Conservation (phyloP, 2,888 invertebrate genomes). For the Apamea anceps region DNA sequence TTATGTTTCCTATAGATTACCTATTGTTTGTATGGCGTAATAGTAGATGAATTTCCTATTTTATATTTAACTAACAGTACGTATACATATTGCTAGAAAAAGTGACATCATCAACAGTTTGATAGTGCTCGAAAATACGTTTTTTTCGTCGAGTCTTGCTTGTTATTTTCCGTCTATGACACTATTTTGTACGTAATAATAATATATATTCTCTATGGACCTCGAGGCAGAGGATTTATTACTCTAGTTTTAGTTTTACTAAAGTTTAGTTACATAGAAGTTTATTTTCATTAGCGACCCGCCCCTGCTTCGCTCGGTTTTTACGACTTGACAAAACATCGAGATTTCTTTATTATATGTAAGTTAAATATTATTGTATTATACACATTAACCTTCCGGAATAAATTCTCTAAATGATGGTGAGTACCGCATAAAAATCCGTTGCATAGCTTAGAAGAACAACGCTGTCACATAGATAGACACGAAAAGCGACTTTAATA, state of each 20-base stretch:
- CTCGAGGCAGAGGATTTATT: not conserved
- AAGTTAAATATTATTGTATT: not conserved
- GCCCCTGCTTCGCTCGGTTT: not conserved
- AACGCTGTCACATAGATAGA: not conserved
- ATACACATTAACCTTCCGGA: not conserved
- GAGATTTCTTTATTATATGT: not conserved
- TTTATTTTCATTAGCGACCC: not conserved
- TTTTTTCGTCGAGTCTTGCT: not conserved
- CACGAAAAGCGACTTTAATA: not conserved
- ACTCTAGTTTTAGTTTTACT: not conserved
- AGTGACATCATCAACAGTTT: not conserved
- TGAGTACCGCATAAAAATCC: not conserved
- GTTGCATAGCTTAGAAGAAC: not conserved
- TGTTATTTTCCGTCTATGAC: not conserved
- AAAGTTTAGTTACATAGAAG: not conserved
- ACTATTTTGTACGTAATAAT: not conserved
- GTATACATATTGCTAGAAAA: not conserved
- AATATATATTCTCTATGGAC: not conserved
- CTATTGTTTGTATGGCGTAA: slow-evolving; percentile 10
- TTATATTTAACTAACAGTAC: not conserved
- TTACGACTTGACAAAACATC: not conserved
- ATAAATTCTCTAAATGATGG: not conserved
- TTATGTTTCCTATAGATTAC: slow-evolving; percentile 16
- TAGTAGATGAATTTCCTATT: slow-evolving; percentile 14
- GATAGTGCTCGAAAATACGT: not conserved